Base-by-base conservation (phyloP, 2,113 vertebrate species). In the Saccopteryx bilineata region DNA sequence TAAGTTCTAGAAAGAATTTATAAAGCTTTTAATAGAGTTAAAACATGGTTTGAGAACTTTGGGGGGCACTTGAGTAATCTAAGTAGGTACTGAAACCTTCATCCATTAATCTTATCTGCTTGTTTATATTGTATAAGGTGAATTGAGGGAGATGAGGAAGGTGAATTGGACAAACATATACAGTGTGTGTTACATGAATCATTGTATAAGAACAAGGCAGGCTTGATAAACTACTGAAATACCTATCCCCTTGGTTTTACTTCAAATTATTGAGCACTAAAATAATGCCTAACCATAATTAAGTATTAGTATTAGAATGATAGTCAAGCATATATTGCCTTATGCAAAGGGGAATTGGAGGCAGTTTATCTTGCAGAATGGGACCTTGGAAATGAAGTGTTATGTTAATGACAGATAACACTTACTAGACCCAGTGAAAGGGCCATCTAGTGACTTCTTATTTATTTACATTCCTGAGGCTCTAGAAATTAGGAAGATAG, bases 351-450 rank as follows among this genome's bases (percentile, higher is more conserved):
- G 84, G 74, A 88, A 78, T 96, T 94, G 26, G 2, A 28, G 75
- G 39, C 72, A 87, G 23, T 94, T 97, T 96, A 93, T 96, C 92
- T 96, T 96, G 52, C 76, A 92, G 46, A 95, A 54, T 31, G 66
- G 88, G 46, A 50, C 74, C 65, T 91, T 96, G 85, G 93, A 91
- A 92, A 76, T 92, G 52, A 69, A 87, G 39, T 97, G 82, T 94
- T 89, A n/a, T 83, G 89, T 93, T 92, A 93, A 75, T 91, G 65
- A 96, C 54, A 96, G 95, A 95, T 97, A 93, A 96, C 63, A 61
- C 61, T 85, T n/a, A 56, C 4, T 69, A 83, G 60, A 48, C 52
- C 11, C 88, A 95, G 87, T 85, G 52, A 95, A 93, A 96, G 87
- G 61, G 28, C 52, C 46, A 54, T 61, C 52, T 85, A 21, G 66